Evolutionary conservation across 1,140 invertebrate species (phyloP).

Genomic region (Drosophila nebulosa): DNA sequence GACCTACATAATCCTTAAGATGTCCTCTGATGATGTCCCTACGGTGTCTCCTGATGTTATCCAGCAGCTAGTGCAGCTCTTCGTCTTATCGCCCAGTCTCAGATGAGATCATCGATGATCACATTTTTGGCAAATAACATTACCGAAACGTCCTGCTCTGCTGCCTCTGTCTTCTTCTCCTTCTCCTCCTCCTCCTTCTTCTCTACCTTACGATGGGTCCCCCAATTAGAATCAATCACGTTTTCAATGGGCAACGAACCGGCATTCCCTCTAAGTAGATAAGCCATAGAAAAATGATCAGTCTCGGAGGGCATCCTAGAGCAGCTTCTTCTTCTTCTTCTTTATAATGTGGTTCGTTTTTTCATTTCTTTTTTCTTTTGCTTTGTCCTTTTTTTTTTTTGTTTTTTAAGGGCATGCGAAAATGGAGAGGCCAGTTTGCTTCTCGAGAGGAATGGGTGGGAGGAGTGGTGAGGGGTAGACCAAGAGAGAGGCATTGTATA

Average conservation of each 20-base stretch:
- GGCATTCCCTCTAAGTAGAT: slow-evolving; percentile 52
- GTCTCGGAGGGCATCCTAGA: no score
- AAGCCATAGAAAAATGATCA: slow-evolving; percentile 51
- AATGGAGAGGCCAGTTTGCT: slow-evolving; percentile 11
- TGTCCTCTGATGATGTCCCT: slow-evolving; percentile 42
- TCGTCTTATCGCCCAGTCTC: background rate
- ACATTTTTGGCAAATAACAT: slow-evolving; percentile 53
- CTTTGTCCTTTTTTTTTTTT: slow-evolving; percentile 6
- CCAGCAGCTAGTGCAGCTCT: slow-evolving; percentile 16
- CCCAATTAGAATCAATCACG: slow-evolving; percentile 76
- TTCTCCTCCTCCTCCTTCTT: slow-evolving; percentile 7
- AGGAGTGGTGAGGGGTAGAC: slow-evolving; percentile 26
- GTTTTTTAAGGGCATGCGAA: slow-evolving; percentile 42
- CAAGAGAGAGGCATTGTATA: slow-evolving; percentile 55
- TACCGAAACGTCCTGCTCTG: slow-evolving; percentile 3
- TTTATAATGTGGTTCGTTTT: slow-evolving; percentile 10
- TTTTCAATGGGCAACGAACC: slow-evolving; percentile 51
- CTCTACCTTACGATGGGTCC: background rate
- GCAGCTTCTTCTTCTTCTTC: no score
- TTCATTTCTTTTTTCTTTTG: no score
- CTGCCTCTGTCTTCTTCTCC: background rate
- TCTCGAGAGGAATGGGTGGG: background rate
- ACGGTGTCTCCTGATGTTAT: slow-evolving; percentile 54
- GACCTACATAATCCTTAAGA: slow-evolving; percentile 18
- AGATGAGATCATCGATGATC: slow-evolving; percentile 28